phyloP scores from a whole-genome alignment of 2,113 vertebrate species.

The Semnornis frantzii region DNA sequence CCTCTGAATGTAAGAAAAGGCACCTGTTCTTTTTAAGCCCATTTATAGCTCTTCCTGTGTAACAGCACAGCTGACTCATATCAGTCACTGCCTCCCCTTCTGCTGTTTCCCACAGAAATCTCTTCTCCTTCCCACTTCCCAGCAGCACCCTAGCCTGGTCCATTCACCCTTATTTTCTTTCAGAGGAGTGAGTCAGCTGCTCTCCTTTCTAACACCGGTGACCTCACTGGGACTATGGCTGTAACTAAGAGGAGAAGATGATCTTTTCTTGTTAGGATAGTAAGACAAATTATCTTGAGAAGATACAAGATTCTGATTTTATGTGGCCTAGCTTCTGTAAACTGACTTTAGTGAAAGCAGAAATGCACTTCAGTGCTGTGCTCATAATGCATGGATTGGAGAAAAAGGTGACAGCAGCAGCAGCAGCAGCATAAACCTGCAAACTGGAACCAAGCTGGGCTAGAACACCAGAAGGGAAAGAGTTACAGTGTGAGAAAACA shows the following conservation, averaged over 20 bases:
- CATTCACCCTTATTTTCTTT: background rate
- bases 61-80: background rate
- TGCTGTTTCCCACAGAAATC: background rate
- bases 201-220: background rate
- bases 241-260: background rate
- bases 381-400: background rate
- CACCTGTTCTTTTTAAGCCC: background rate
- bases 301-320: background rate
- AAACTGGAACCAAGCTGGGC: background rate
- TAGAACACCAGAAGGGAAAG: background rate
- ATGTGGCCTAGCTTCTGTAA: background rate
- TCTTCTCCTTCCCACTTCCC: background rate
- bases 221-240: background rate
- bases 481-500: background rate
- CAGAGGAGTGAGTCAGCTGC: background rate
- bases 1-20: background rate
- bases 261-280: background rate
- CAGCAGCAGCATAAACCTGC: background rate
- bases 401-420: background rate
- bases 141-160: background rate
- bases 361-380: background rate
- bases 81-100: background rate
- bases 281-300: background rate
- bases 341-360: background rate
- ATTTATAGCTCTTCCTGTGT: background rate